Evolutionary conservation across 2,888 invertebrate species (phyloP), one percentile per base, ranked within the genome.

Genomic region (Eudemis profundana): DNA sequence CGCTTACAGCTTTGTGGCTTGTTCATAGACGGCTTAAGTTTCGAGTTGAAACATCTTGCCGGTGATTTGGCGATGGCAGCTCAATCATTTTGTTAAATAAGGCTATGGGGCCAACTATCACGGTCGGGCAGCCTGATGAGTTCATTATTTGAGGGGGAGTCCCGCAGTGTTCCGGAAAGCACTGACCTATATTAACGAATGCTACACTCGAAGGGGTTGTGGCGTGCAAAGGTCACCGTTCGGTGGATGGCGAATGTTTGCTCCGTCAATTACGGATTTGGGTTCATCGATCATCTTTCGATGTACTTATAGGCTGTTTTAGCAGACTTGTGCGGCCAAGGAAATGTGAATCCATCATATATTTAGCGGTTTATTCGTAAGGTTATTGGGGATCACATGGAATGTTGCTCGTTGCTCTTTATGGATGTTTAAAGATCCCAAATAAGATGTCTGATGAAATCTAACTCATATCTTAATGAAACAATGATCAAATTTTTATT

Each of bases 121-220:
- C 76, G 78, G 72, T 74, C 72, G 70, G 76, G 68, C 68, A 72
- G 66, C 75, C 77, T 78, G 82, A 85, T 83, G 82, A 79, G 78
- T 80, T 85, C 83, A 86, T 87, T 86, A 84, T 78, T 83, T 77
- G 82, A 77, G 70, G 47, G 75, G 74, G 69, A n/a, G n/a, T n/a
- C 70, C 61, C 67, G 70, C 65, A 69, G 70, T 64, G 59, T 67
- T 65, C 69, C 70, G 70, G 60, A 73, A 74, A 74, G 76, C 78
- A 78, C 70, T 82, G 82, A 82, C 84, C 82, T 84, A 84, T 78
- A 79, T 83, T 77, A 80, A 79, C 77, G 77, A 81, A 79, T 69
- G 76, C 74, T 74, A 75, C 74, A 66, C 54, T 67, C 29, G 33
- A 64, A 53, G 59, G 44, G 57, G 47, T 62, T 59, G 60, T 50